Evolutionary conservation across 2,888 invertebrate species (phyloP).

Genomic region (Caenorhabditis doughertyi): DNA sequence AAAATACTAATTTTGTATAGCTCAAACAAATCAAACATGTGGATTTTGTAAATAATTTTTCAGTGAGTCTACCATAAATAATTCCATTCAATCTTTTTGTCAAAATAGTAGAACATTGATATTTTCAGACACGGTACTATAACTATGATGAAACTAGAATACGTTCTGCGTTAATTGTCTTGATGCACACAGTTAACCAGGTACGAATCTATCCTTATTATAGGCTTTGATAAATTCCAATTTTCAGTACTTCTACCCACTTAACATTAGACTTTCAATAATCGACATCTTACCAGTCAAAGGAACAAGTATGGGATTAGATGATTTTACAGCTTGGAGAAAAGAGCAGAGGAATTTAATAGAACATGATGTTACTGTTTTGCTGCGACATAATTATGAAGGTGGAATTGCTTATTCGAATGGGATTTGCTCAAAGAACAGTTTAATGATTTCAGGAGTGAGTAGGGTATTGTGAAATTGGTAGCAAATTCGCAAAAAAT

Average conservation of each 20-base stretch:
- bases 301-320: slow-evolving; percentile 68
- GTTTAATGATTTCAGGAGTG: slow-evolving; percentile 71
- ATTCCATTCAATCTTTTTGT: too few species aligned
- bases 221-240: neutral
- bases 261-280: slow-evolving; percentile 68
- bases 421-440: slow-evolving; percentile 69
- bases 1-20: too few species aligned
- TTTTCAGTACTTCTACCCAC: slow-evolving; percentile 70
- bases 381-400: slow-evolving; percentile 71
- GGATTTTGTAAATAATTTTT: too few species aligned
- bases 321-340: slow-evolving; percentile 71
- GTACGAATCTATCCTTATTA: slow-evolving; percentile 24
- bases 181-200: slow-evolving; percentile 70
- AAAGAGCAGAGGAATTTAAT: slow-evolving; percentile 64
- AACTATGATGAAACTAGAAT: slow-evolving; percentile 64
- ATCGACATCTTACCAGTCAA: slow-evolving; percentile 70
- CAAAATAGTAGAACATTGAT: neutral
- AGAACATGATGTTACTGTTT: slow-evolving; percentile 70
- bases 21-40: too few species aligned
- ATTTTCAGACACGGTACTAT: slow-evolving; percentile 65
- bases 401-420: slow-evolving; percentile 73
- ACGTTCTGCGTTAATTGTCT: slow-evolving; percentile 52
- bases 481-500: too few species aligned
- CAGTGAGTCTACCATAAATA: too few species aligned
- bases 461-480: too few species aligned